phyloP scores from a whole-genome alignment of 2,113 vertebrate genomes.

The Eclectus roratus region DNA sequence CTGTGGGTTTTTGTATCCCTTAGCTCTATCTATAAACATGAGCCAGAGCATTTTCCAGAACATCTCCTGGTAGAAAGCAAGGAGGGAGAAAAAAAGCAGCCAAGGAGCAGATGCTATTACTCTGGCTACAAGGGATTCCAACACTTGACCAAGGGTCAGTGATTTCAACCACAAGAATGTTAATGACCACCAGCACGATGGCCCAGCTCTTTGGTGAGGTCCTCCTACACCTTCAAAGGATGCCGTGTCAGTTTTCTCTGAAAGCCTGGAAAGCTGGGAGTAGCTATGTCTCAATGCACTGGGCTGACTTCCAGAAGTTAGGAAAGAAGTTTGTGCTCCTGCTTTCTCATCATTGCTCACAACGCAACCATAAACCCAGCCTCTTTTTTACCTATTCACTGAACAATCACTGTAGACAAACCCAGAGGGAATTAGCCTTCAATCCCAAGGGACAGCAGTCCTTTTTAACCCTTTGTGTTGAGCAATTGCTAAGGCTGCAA shows the following conservation, averaged over 20 bases:
- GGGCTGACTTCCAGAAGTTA: neutral
- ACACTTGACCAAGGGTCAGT: slow-evolving; percentile 2
- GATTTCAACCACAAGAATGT: slow-evolving; percentile 50
- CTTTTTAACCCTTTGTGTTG: neutral
- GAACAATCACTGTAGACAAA: neutral
- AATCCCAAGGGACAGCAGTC: neutral
- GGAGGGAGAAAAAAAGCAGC: neutral
- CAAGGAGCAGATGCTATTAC: slow-evolving; percentile 24
- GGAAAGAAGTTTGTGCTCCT: neutral
- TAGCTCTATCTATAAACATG: neutral
- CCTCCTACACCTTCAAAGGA: neutral
- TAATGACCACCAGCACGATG: neutral
- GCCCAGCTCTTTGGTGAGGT: slow-evolving; percentile 1
- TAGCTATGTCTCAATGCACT: neutral
- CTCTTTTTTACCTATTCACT: neutral
- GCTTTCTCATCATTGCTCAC: neutral
- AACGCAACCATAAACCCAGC: neutral
- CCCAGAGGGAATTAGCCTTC: neutral
- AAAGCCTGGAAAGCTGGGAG: neutral
- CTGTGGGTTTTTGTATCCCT: neutral
- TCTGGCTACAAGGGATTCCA: slow-evolving; percentile 9
- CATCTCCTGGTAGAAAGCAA: neutral
- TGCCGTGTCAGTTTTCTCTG: neutral
- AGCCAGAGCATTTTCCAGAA: slow-evolving; percentile 30
- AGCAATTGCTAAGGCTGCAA: neutral